These are phyloP conservation scores for Himalopsyche kuldschensis DNA, from an alignment of 2,888 invertebrate species.

Conservation along the genomic window DNA sequence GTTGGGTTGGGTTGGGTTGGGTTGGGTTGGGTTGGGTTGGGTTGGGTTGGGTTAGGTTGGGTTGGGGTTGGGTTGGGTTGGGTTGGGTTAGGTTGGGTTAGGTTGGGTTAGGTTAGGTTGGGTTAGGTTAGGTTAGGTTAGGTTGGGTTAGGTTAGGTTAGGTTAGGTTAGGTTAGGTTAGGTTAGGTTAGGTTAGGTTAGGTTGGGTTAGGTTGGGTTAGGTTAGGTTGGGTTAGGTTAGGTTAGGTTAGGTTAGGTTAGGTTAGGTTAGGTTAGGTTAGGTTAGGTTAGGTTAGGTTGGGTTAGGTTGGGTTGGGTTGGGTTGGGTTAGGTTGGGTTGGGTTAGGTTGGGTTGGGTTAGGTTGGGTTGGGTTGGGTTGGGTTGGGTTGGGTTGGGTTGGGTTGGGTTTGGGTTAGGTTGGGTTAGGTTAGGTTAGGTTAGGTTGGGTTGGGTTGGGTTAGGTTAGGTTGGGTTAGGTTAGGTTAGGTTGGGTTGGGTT, in stretches of 20 bases:
- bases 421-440: neutral
- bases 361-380: neutral
- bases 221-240: neutral
- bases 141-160: constrained; percentile 41
- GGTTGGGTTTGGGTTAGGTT: neutral
- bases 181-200: neutral
- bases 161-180: constrained; percentile 41
- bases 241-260: neutral
- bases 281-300: neutral
- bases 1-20: constrained; percentile 28
- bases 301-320: neutral
- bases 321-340: neutral
- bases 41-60: constrained; percentile 40
- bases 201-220: neutral
- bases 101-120: constrained; percentile 31
- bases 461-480: neutral
- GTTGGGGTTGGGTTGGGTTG: constrained; percentile 41
- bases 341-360: neutral
- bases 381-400: neutral
- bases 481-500: neutral
- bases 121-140: constrained; percentile 40
- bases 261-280: neutral
- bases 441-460: neutral
- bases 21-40: constrained; percentile 40
- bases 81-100: constrained; percentile 40